Evolutionary conservation across 1,140 invertebrate species (phyloP).

Genomic region (Ericerus pela): DNA sequence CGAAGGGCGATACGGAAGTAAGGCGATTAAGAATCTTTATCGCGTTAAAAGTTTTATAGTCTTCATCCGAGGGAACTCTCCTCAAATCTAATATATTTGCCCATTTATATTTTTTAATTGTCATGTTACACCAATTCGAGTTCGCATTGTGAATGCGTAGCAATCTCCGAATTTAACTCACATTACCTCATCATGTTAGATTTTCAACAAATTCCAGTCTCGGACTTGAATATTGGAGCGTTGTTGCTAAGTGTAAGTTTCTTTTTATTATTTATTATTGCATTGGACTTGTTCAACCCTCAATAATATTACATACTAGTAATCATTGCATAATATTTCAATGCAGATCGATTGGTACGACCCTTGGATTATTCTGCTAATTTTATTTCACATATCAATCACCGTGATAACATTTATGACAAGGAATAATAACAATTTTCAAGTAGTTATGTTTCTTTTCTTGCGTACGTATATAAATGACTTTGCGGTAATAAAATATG

Average conservation of each 20-base stretch:
- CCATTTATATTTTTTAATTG: no score
- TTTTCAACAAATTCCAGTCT: not conserved
- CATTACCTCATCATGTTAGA: no score
- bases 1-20: no score
- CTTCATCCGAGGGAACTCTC: no score
- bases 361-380: conserved; percentile 61
- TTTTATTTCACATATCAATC: conserved; percentile 57
- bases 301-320: not conserved
- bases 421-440: conserved; percentile 70
- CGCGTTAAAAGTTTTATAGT: no score
- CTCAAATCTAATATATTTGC: no score
- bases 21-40: no score
- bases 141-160: no score
- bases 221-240: not conserved
- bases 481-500: conserved; percentile 13
- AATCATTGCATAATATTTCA: not conserved
- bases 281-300: not conserved
- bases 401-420: conserved; percentile 63
- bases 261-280: not conserved
- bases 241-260: not conserved
- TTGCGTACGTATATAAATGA: conserved; percentile 46
- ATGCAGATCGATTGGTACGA: conserved; percentile 75
- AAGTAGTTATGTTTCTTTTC: conserved; percentile 63
- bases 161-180: no score
- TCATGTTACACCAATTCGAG: no score